Evolutionary conservation across 1,140 invertebrate genomes (phyloP).

Genomic region (Telenomus remus): DNA sequence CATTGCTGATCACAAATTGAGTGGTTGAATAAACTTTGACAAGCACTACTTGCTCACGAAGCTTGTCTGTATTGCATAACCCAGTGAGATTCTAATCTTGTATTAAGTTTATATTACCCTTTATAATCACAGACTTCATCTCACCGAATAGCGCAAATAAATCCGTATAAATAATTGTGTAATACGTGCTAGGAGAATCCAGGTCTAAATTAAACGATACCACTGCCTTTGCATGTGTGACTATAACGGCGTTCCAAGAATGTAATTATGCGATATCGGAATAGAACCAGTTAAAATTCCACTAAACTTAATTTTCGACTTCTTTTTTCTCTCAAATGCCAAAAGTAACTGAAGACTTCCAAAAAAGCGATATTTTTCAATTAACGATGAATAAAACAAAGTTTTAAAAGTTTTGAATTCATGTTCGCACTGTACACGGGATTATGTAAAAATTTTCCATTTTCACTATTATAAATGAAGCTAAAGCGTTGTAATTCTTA

Average conservation of each 20-base stretch:
- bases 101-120: constrained; percentile 6
- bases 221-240: constrained; percentile 8
- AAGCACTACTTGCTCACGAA: constrained; percentile 6
- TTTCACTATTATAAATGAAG: constrained; percentile 44
- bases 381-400: not conserved
- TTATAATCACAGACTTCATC: constrained; percentile 14
- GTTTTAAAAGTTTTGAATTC: no score
- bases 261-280: constrained; percentile 28
- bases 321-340: not conserved
- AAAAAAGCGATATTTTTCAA: constrained; percentile 3
- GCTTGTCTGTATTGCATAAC: not conserved
- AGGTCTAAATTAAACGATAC: constrained; percentile 15
- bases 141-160: constrained; percentile 7
- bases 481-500: constrained; percentile 37
- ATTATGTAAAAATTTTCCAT: no score
- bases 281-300: constrained; percentile 9
- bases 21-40: constrained; percentile 5
- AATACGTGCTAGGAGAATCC: constrained; percentile 7
- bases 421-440: no score
- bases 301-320: not conserved
- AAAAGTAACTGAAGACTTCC: not conserved
- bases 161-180: constrained; percentile 25
- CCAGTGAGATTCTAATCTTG: not conserved
- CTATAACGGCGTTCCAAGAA: constrained; percentile 8
- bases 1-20: constrained; percentile 4